Base-by-base conservation (phyloP, 2,113 vertebrate species). In the Pogona vitticeps region DNA sequence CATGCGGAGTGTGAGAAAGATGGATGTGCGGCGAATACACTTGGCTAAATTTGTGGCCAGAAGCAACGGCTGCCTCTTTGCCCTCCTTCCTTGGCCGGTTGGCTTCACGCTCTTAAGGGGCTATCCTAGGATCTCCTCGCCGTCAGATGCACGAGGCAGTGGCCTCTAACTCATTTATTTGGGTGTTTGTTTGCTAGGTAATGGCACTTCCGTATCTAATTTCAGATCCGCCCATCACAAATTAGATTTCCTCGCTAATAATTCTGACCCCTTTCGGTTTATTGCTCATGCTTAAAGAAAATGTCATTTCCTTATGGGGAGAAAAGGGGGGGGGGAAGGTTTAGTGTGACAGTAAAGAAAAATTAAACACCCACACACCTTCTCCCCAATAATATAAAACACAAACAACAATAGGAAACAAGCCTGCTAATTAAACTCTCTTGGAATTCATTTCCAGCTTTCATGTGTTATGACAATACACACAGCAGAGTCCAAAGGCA, bases 361-460 rank as follows among this genome's bases (percentile, higher is more conserved):
- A 68, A 70, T 85, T 84, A 76, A 72, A 61, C 75, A 52, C 71
- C 42, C 72, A 84, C 90, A n/a, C 93, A 78, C 89, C 88, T 85
- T 91, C 88, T 91, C 88, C 86, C 76, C 76, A 73, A 73, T 81
- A 80, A 65, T 40, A 63, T 23, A 61, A 73, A 79, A n/a, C 21
- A 46, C 85, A 86, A 81, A 81, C 85, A 72, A 73, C 67, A 36
- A 73, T 65, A 73, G 77, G 70, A 75, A 91, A 87, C 61, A 90
- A 90, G 85, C 90, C 90, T 79, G 86, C 91, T 96, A 93, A 95
- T 94, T 94, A 93, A 94, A 93, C 61, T 82, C 36, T 84, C 90
- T 89, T 86, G 23, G 80, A 85, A 93, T 88, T 83, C 68, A 68
- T 91, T 85, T 84, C 73, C 77, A 90, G 81, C 82, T 85, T 73